Percentiles rank a stretch among this genome's conserved stretches.
Conservation (phyloP, 30 jellyfish, hydroid and myxozoan species). For the Pelagia noctiluca region DNA sequence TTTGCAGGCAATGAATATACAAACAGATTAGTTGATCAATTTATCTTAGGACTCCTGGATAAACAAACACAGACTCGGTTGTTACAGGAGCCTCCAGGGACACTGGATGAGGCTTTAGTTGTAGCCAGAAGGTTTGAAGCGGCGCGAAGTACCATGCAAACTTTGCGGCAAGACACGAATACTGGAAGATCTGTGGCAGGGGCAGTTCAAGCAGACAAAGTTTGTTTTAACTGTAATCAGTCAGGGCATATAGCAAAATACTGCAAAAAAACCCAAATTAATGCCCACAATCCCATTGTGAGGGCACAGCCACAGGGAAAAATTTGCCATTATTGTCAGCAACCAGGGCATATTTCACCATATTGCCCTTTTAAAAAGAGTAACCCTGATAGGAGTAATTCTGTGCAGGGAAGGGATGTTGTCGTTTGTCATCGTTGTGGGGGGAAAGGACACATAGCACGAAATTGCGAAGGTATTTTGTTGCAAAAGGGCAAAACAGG, state of each 20-base stretch:
- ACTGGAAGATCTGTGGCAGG: neutral
- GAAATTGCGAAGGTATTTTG: no score
- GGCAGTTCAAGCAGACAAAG: neutral
- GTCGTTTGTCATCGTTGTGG: constrained; percentile 23
- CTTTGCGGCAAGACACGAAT: neutral
- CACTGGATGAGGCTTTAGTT: constrained; percentile 24
- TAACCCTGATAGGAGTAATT: neutral
- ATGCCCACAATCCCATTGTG: neutral
- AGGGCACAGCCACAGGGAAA: neutral
- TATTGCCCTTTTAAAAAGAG: constrained; percentile 9
- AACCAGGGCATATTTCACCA: constrained; percentile 38
- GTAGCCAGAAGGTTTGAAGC: constrained; percentile 58
- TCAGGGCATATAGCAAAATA: constrained; percentile 8
- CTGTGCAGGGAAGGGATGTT: neutral
- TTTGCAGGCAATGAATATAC: constrained; percentile 35
- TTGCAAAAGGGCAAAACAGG: neutral
- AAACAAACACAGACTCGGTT: constrained; percentile 18
- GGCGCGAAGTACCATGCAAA: constrained; percentile 6
- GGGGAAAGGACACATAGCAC: constrained; percentile 1
- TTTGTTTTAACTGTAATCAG: constrained; percentile 29
- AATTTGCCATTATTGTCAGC: constrained; percentile 4
- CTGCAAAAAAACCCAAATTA: neutral
- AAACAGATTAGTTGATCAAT: constrained; percentile 31
- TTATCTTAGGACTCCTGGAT: constrained; percentile 30
- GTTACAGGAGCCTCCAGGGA: constrained; percentile 40